A percentile compares a stretch with the other conserved stretches of the same genome.
These are phyloP conservation scores for Synodontis membranacea DNA, from an alignment of 2,113 vertebrate genomes.

Conservation along the genomic window DNA sequence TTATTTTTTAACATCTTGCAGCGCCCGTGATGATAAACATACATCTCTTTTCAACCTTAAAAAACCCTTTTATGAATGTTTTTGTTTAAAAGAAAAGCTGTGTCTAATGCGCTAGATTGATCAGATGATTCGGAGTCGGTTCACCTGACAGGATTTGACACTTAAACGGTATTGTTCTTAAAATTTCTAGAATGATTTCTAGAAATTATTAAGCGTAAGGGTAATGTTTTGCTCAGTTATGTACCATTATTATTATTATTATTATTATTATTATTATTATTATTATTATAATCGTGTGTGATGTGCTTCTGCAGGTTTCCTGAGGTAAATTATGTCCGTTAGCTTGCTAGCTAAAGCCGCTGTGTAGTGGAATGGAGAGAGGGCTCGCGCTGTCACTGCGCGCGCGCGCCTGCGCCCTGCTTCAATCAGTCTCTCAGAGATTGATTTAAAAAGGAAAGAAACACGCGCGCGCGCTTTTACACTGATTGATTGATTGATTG, in stretches of 20 bases:
- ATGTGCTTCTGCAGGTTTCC: background rate
- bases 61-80: background rate
- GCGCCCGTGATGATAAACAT: background rate
- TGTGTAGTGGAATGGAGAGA: conserved; percentile 16
- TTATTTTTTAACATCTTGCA: background rate
- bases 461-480: background rate
- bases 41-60: background rate
- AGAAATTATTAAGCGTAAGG: background rate
- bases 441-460: too few relatives aligned
- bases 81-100: background rate
- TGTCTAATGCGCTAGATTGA: background rate
- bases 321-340: conserved; percentile 14
- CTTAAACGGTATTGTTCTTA: background rate
- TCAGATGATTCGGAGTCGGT: background rate
- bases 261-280: too few relatives aligned
- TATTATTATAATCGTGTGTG: too few relatives aligned
- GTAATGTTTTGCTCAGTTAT: background rate
- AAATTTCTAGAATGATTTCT: background rate
- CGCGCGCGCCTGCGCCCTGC: background rate
- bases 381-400: background rate
- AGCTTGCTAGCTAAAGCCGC: background rate
- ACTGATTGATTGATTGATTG: background rate
- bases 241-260: too few relatives aligned
- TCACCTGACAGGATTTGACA: conserved; percentile 15
- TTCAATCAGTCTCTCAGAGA: background rate